A percentile compares a stretch with the other conserved stretches of the same genome.
Evolutionary conservation across 2,888 invertebrate species (phyloP).

Genomic region (Endotricha flammealis): DNA sequence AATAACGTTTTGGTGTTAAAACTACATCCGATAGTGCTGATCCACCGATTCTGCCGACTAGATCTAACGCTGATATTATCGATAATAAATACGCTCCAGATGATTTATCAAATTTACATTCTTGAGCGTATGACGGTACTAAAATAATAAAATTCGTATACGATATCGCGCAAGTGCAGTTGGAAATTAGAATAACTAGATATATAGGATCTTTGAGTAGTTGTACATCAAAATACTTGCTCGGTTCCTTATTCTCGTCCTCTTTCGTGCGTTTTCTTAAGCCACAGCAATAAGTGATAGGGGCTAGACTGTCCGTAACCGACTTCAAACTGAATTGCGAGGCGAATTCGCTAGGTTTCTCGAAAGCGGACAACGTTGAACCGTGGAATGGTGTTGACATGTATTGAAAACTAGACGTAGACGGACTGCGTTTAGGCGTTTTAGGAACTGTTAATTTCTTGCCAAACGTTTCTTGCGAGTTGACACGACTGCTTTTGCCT

Average conservation of each 20-base stretch:
- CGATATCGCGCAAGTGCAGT: conserved; percentile 91
- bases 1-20: conserved; percentile 87
- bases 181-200: conserved; percentile 88
- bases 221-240: conserved; percentile 85
- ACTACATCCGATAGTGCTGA: conserved; percentile 89
- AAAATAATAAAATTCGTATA: conserved; percentile 92
- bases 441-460: conserved; percentile 60
- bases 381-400: conserved; percentile 92
- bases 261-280: conserved; percentile 51
- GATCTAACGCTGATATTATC: conserved; percentile 87
- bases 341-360: conserved; percentile 87
- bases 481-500: conserved; percentile 60
- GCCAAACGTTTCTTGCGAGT: conserved; percentile 55
- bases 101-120: conserved; percentile 83
- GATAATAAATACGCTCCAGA: conserved; percentile 86
- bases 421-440: conserved; percentile 83
- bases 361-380: conserved; percentile 86
- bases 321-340: conserved; percentile 87
- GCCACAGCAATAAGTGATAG: conserved; percentile 59
- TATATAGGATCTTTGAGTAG: conserved; percentile 88
- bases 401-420: conserved; percentile 90
- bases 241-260: conserved; percentile 59
- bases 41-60: conserved; percentile 90
- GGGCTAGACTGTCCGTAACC: conserved; percentile 76
- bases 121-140: conserved; percentile 86